Conservation (phyloP, 2,113 vertebrate genomes). For the Copsychus sechellarum region DNA sequence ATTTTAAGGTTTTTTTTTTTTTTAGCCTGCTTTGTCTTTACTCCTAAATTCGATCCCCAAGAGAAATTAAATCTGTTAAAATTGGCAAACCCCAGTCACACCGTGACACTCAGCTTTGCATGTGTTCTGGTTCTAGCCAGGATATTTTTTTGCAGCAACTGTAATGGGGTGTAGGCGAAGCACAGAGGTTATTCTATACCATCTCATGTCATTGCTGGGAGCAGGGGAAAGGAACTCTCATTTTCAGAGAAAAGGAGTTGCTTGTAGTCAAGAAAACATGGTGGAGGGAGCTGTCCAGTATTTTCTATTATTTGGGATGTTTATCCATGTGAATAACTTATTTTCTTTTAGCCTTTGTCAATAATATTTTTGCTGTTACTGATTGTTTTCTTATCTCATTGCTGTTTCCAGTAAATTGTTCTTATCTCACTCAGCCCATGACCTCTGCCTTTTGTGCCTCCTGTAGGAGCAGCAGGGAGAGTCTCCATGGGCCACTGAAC, state of each 20-base stretch:
- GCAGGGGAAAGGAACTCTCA: neutral
- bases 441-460: neutral
- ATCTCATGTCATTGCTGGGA: neutral
- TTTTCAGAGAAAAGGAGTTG: neutral
- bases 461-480: neutral
- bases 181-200: neutral
- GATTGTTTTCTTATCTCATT: neutral
- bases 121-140: neutral
- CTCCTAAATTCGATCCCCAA: no score
- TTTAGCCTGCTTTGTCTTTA: no score
- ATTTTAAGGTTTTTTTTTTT: no score
- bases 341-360: neutral
- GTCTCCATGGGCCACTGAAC: neutral
- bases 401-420: neutral
- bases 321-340: neutral
- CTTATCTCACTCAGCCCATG: neutral
- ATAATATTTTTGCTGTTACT: neutral
- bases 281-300: neutral
- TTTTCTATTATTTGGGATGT: neutral
- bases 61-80: no score
- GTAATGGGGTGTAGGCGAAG: no score
- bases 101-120: no score
- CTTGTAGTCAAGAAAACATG: neutral
- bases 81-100: no score
- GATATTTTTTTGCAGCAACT: neutral